Evolutionary conservation across 2,888 invertebrate genomes (phyloP).

Genomic region (Oxystoma pomonae): DNA sequence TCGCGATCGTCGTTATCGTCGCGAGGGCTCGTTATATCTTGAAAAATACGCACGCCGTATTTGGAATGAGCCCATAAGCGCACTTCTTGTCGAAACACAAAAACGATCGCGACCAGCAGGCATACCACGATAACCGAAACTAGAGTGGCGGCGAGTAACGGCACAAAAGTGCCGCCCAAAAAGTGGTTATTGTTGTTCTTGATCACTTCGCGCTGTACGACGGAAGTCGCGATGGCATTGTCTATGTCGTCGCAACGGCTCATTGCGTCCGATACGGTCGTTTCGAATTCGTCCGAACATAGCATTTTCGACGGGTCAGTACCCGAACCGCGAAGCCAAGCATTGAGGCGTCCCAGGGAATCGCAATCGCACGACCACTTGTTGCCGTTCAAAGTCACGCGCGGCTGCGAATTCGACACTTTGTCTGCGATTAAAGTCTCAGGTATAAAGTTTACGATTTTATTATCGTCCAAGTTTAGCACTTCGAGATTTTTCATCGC

Average conservation of each 20-base stretch:
- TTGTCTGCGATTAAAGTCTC: slow-evolving; percentile 56
- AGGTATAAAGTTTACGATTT: slow-evolving; percentile 71
- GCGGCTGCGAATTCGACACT: slow-evolving; percentile 53
- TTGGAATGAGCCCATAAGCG: slow-evolving; percentile 75
- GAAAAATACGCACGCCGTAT: slow-evolving; percentile 72
- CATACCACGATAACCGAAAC: slow-evolving; percentile 66
- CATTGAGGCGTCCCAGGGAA: slow-evolving; percentile 63
- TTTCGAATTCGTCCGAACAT: slow-evolving; percentile 50
- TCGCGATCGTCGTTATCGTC: slow-evolving; percentile 48
- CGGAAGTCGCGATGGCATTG: slow-evolving; percentile 60
- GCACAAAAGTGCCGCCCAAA: slow-evolving; percentile 65
- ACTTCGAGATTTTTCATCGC: slow-evolving; percentile 68
- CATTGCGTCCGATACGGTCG: slow-evolving; percentile 52
- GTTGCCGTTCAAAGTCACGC: slow-evolving; percentile 71
- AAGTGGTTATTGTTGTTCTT: slow-evolving; percentile 63
- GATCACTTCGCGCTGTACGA: slow-evolving; percentile 50
- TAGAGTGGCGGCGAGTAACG: slow-evolving; percentile 67
- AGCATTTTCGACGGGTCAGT: slow-evolving; percentile 67
- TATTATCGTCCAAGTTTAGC: slow-evolving; percentile 72
- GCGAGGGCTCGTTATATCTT: slow-evolving; percentile 46
- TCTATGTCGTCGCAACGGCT: slow-evolving; percentile 62
- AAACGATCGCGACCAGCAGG: slow-evolving; percentile 63
- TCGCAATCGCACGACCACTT: slow-evolving; percentile 82
- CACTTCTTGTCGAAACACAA: slow-evolving; percentile 73
- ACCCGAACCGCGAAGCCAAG: slow-evolving; percentile 66